Percentiles rank a stretch among this genome's conserved stretches.
These are phyloP conservation scores for Celastrina argiolus DNA, from an alignment of 2,888 invertebrate species.

Conservation along the genomic window DNA sequence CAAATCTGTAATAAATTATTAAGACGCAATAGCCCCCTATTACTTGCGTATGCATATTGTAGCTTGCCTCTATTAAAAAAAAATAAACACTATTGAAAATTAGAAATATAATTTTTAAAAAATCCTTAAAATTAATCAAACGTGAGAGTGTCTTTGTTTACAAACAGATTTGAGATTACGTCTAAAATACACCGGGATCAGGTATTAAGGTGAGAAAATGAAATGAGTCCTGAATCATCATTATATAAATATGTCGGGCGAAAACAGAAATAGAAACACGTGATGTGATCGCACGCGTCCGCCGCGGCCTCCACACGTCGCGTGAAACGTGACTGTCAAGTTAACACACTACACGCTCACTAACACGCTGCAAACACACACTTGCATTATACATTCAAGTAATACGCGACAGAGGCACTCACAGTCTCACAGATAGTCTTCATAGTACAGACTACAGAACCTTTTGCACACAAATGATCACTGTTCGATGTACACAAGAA, in stretches of 20 bases:
- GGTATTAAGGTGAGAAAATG: not conserved
- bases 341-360: constrained; percentile 42
- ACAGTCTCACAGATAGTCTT: not conserved
- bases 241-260: constrained; percentile 43
- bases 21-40: too few species aligned
- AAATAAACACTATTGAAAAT: too few species aligned
- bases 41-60: too few species aligned
- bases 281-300: constrained; percentile 44
- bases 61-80: too few species aligned
- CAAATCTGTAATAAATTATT: too few species aligned
- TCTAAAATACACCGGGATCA: not conserved
- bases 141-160: not conserved
- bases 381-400: constrained; percentile 1
- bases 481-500: constrained; percentile 7
- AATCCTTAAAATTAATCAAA: not conserved
- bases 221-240: constrained; percentile 2
- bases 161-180: not conserved
- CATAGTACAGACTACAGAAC: not conserved
- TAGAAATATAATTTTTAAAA: too few species aligned
- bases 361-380: constrained; percentile 30
- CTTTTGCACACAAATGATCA: constrained; percentile 34
- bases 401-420: not conserved
- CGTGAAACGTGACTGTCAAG: constrained; percentile 63
- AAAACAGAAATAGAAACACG: constrained; percentile 59
- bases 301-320: constrained; percentile 60